These are phyloP conservation scores for Cetonia aurata DNA, from an alignment of 2,888 invertebrate species.

Conservation along the genomic window DNA sequence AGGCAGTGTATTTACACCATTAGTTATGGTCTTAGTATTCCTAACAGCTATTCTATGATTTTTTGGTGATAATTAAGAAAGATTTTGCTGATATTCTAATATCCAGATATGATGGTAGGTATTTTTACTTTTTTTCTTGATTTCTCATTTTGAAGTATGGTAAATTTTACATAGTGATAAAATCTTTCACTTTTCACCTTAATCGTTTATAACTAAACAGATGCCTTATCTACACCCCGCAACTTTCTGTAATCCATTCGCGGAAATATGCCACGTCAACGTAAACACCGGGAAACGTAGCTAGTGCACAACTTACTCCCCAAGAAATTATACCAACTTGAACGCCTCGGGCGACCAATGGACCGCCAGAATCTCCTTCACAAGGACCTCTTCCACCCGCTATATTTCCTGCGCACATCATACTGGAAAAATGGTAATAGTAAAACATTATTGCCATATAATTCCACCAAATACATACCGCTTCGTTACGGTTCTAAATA, in stretches of 20 bases:
- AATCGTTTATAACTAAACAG: too few relatives aligned
- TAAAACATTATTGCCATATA: neutral
- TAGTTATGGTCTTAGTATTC: too few relatives aligned
- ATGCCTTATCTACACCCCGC: neutral
- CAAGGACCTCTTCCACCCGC: neutral
- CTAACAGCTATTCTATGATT: too few relatives aligned
- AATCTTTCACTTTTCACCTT: too few relatives aligned
- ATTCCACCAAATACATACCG: neutral
- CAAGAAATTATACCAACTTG: neutral
- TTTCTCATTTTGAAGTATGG: too few relatives aligned
- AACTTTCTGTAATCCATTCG: neutral
- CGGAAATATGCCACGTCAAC: constrained; percentile 50
- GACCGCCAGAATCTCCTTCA: neutral
- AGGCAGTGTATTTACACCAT: too few relatives aligned
- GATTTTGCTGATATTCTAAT: too few relatives aligned
- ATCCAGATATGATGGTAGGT: too few relatives aligned
- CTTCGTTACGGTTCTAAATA: neutral
- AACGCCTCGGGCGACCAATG: neutral
- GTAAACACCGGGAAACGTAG: constrained; percentile 2
- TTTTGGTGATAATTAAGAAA: too few relatives aligned
- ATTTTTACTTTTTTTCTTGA: too few relatives aligned
- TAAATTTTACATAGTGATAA: too few relatives aligned
- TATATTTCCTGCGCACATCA: neutral
- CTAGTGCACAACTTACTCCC: neutral
- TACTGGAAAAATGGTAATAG: neutral